phyloP scores from a whole-genome alignment of 2,888 invertebrate genomes.

The Machimus atricapillus region DNA sequence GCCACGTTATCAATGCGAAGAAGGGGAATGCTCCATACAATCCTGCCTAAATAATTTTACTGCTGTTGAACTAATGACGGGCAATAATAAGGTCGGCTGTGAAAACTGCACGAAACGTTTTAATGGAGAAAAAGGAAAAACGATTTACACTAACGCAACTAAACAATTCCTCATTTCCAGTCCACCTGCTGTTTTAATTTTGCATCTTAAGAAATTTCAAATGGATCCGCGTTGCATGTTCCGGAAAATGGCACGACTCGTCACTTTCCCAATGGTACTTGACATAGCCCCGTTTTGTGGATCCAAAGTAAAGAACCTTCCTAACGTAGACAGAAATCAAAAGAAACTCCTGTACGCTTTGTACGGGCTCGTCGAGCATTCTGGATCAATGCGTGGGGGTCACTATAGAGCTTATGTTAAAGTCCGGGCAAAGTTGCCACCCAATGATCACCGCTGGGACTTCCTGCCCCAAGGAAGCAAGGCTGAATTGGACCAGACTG shows the following conservation, averaged over 20 bases:
- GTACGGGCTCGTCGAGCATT: constrained; percentile 95
- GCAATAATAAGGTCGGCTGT: constrained; percentile 92
- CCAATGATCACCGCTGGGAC: constrained; percentile 75
- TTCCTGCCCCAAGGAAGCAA: constrained; percentile 73
- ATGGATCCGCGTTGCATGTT: constrained; percentile 75
- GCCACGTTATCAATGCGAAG: constrained; percentile 75
- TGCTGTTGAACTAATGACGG: constrained; percentile 86
- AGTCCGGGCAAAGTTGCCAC: constrained; percentile 71
- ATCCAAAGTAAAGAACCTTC: constrained; percentile 68
- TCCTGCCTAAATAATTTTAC: constrained; percentile 94
- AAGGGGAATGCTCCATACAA: constrained; percentile 82
- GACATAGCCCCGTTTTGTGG: constrained; percentile 93
- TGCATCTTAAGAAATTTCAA: constrained; percentile 96
- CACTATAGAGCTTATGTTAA: constrained; percentile 95
- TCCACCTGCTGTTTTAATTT: constrained; percentile 91
- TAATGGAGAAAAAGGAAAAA: constrained; percentile 73
- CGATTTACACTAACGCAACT: constrained; percentile 81
- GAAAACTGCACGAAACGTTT: constrained; percentile 84
- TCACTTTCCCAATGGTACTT: constrained; percentile 84
- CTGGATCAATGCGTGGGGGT: constrained; percentile 85
- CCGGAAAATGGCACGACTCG: constrained; percentile 84
- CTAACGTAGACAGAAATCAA: constrained; percentile 70
- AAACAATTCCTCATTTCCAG: constrained; percentile 86
- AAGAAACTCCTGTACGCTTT: constrained; percentile 81
- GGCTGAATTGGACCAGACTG: constrained; percentile 64